Conservation (phyloP, 2,888 invertebrate genomes). For the Pterobdella sp. region DNA sequence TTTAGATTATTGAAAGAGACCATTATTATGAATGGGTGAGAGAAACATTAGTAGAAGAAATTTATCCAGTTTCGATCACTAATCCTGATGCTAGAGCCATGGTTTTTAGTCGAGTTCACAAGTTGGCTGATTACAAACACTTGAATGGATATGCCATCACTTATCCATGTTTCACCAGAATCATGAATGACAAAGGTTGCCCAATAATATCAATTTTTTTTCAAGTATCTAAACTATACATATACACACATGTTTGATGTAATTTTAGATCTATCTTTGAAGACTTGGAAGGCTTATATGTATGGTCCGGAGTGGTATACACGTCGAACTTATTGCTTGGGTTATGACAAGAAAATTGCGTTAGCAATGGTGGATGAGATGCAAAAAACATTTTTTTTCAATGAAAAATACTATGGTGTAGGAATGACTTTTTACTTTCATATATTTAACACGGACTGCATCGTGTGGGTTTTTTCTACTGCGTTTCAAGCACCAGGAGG, state of each 20-base stretch:
- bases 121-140: not conserved
- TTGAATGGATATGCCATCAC: conserved; percentile 16
- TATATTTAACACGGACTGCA: not conserved
- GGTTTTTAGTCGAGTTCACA: conserved; percentile 13
- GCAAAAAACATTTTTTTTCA: conserved; percentile 13
- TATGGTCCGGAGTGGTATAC: conserved; percentile 19
- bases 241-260: not conserved
- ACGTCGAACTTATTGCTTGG: conserved; percentile 12
- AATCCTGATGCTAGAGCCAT: not conserved
- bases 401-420: conserved; percentile 1
- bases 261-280: not conserved
- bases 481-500: conserved; percentile 19
- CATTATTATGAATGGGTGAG: conserved; percentile 12
- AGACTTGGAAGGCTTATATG: conserved; percentile 3
- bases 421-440: conserved; percentile 21
- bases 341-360: conserved; percentile 3
- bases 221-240: not conserved
- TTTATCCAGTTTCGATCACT: not conserved
- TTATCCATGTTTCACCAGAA: conserved; percentile 24
- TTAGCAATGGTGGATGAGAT: not conserved
- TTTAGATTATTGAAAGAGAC: conserved; percentile 12
- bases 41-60: not conserved
- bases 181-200: not conserved
- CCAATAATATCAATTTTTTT: not conserved
- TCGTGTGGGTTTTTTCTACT: conserved; percentile 24